Evolutionary conservation across 2,888 invertebrate species (phyloP), one percentile per base, ranked within the genome.

Genomic region (Apeira syringaria): DNA sequence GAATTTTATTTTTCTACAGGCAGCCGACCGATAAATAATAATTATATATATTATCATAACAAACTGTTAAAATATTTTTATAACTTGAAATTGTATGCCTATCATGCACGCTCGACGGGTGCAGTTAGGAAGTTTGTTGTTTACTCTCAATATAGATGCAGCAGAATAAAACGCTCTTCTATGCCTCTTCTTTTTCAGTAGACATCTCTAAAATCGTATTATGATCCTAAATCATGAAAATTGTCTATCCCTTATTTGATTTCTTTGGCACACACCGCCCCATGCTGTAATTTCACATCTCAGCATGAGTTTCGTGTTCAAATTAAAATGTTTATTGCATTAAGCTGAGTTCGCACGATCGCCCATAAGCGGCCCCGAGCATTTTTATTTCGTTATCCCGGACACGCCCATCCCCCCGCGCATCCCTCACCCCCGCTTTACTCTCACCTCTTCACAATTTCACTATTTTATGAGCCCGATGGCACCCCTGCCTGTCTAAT

Each of bases 261-360:
- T 86, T 73, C 71, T 68, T 70, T 73, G 59, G 68, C 69, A 63
- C 68, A 68, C 66, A 64, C 70, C 80, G 74, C 81, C 84, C 74
- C 77, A 55, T 61, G 66, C 65, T 58, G 82, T 80, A 80, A 89
- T 87, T 86, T 80, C 62, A 63, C 79, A 85, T 86, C 88, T 77
- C 88, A 86, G 88, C 88, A 71, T 87, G 88, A 84, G 82, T 78
- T 87, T 88, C 79, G 84, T 78, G 85, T 80, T 73, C 81, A 86
- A 88, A 88, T 89, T 89, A 89, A 88, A 89, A 87, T 85, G 88
- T 88, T 88, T 89, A 89, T 88, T 88, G 78, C 86, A 73, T 89
- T 86, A 86, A 76, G 80, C 78, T 70, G 67, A 78, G 80, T 88
- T 87, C 86, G 88, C 88, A 87, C 85, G 86, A 71, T 78, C 70